Evolutionary conservation across 2,113 vertebrate genomes (phyloP), one percentile per base, ranked within the genome.

Genomic region (Lagopus muta): DNA sequence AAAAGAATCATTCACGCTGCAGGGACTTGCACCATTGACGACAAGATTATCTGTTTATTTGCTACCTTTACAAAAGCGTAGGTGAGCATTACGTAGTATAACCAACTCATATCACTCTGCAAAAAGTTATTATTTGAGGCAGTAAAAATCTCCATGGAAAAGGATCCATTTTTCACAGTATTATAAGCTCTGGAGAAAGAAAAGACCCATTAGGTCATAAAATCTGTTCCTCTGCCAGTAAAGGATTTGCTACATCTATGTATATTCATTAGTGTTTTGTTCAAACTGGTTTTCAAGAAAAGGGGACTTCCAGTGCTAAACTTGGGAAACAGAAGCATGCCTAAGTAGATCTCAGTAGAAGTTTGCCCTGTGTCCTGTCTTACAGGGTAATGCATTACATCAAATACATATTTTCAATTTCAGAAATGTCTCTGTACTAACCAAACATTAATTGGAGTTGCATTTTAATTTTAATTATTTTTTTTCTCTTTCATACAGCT

Each of bases 181-280:
- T 81, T 88, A 88, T 60, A 83, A 69, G 57, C 72, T 95, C 87
- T 92, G 75, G 89, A 93, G 64, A 74, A 15, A 88, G 32, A 92
- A 95, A 96, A 91, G 94, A 74, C 89, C 91, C 79, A 89, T 94
- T 96, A 96, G 95, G 93, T 97, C 95, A 96, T 93, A 89, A 94
- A 94, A 93, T 71, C 71, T 81, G 60, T 95, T 79, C 43, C 58
- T 92, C 74, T 95, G 95, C 92, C 95, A 96, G 81, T 34, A 62
- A 77, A 85, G 94, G 91, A 89, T 93, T 95, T 96, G 92, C 95
- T 94, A 34, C 34, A 2, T 91, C 79, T 83, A 91, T 97, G 84
- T 94, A 92, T 94, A 96, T 96, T 97, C 93, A 96, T 94, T 89
- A 94, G 95, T 78, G 87, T 65, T 95, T 95, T 94, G 87, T 89